A percentile compares a stretch with the other conserved stretches of the same genome.
Evolutionary conservation across 2,797 vertebrate genomes (phyloP).

Genomic region (Lepilemur septentrionalis): DNA sequence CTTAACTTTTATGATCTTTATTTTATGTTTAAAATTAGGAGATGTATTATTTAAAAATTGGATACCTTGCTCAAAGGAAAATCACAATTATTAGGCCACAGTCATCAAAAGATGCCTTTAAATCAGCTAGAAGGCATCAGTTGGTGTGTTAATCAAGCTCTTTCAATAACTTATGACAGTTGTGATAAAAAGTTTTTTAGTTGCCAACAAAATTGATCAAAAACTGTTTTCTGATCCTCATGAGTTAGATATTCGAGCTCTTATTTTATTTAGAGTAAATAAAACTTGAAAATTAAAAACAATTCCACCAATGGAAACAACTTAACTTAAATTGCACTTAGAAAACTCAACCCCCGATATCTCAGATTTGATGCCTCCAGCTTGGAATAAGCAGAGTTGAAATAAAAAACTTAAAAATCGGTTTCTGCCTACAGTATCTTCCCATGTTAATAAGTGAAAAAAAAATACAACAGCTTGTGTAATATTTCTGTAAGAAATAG

Average conservation of each 20-base stretch:
- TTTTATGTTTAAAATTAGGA: conserved; percentile 34
- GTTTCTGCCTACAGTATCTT: background rate
- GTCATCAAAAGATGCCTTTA: background rate
- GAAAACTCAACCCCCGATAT: background rate
- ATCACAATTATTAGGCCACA: background rate
- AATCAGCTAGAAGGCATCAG: background rate
- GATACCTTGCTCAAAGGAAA: background rate
- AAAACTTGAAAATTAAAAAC: background rate
- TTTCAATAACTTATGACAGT: background rate
- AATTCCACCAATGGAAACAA: background rate
- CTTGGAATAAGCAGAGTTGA: background rate
- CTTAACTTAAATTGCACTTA: background rate
- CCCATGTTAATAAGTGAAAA: background rate
- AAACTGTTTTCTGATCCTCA: background rate
- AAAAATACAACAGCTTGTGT: background rate
- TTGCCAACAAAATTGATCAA: background rate
- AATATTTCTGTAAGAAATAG: background rate
- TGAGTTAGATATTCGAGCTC: background rate
- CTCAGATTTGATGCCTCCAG: background rate
- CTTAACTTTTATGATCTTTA: background rate
- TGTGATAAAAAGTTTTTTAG: background rate
- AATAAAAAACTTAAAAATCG: background rate
- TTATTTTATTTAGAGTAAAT: background rate
- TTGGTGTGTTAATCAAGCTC: background rate
- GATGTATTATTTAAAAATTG: background rate